These are phyloP conservation scores for Protophormia terraenovae DNA, from an alignment of 2,888 invertebrate species.

Conservation along the genomic window DNA sequence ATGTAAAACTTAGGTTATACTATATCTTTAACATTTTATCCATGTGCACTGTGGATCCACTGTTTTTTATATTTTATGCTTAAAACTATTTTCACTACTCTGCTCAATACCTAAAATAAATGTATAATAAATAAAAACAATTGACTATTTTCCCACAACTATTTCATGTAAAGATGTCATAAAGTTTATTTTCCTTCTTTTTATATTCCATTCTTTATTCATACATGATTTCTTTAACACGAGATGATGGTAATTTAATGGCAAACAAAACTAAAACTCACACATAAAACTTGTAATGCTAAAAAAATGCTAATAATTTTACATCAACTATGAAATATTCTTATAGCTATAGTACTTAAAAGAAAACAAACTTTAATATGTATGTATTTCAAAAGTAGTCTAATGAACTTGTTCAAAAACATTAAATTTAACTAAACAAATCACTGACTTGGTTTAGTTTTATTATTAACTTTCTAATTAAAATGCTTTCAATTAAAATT, in stretches of 20 bases:
- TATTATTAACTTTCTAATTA: conserved; percentile 19
- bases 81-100: too few relatives aligned
- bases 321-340: not conserved
- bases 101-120: not conserved
- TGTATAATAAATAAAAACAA: not conserved
- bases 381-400: too few relatives aligned
- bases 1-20: too few relatives aligned
- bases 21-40: too few relatives aligned
- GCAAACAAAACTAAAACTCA: not conserved
- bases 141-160: not conserved
- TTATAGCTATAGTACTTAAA: not conserved
- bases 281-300: not conserved
- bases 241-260: conserved; percentile 37
- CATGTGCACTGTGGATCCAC: too few relatives aligned
- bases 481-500: not conserved
- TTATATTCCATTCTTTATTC: not conserved
- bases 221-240: conserved; percentile 26
- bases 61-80: too few relatives aligned
- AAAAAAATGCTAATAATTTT: conserved; percentile 9
- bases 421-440: not conserved
- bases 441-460: not conserved
- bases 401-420: conserved; percentile 9
- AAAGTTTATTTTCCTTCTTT: conserved; percentile 19
- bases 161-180: conserved; percentile 15
- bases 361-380: not conserved